phyloP scores from a whole-genome alignment of 2,888 invertebrate genomes.

The Buathra laborator region DNA sequence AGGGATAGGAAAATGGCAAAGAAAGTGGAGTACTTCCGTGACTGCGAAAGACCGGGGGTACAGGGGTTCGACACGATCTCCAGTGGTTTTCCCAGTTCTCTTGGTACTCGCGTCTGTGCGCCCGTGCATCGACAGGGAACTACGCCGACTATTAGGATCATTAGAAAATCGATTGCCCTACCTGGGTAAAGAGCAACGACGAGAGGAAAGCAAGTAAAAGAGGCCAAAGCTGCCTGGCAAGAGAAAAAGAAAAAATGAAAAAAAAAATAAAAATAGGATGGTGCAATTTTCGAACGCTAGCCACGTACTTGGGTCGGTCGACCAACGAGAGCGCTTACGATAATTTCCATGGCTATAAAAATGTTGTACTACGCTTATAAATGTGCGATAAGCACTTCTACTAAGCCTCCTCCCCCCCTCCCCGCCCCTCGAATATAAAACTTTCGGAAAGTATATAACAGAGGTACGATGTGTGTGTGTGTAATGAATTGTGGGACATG shows the following conservation, averaged over 20 bases:
- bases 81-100: neutral
- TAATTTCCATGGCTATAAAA: constrained; percentile 61
- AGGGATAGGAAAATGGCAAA: constrained; percentile 69
- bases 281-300: constrained; percentile 43
- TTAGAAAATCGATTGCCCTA: constrained; percentile 69
- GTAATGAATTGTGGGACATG: neutral
- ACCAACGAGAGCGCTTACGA: constrained; percentile 42
- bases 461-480: neutral
- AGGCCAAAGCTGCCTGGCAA: neutral
- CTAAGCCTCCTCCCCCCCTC: constrained; percentile 11
- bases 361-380: constrained; percentile 47
- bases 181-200: constrained; percentile 25
- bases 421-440: constrained; percentile 27
- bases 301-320: constrained; percentile 46
- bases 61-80: constrained; percentile 32
- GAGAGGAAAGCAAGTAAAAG: constrained; percentile 9
- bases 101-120: neutral
- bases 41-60: constrained; percentile 50
- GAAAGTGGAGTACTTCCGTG: constrained; percentile 73
- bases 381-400: constrained; percentile 40
- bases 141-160: constrained; percentile 68
- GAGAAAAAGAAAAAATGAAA: neutral
- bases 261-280: constrained; percentile 1
- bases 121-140: constrained; percentile 27
- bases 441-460: constrained; percentile 9